phyloP scores from a whole-genome alignment of 1,140 invertebrate genomes.

The Psix sp. region DNA sequence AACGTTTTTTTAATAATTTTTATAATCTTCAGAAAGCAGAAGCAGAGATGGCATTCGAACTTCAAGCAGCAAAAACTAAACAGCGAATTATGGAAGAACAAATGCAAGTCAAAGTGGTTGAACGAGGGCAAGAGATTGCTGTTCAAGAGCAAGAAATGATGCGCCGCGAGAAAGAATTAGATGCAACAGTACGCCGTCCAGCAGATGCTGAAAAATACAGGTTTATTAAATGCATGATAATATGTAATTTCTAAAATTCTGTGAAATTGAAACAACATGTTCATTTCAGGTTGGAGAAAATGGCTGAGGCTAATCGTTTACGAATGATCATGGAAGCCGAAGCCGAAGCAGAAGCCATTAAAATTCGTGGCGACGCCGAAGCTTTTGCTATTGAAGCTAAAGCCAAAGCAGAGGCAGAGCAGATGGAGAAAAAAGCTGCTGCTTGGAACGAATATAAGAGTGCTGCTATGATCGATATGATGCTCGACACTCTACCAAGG shows the following conservation, averaged over 20 bases:
- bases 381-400: constrained; percentile 95
- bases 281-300: constrained; percentile 85
- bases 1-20: not conserved
- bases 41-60: constrained; percentile 95
- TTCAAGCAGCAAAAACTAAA: constrained; percentile 97
- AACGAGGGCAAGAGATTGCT: constrained; percentile 93
- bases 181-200: constrained; percentile 92
- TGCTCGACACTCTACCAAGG: constrained; percentile 96
- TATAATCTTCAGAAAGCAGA: constrained; percentile 84
- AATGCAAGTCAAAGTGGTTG: constrained; percentile 97
- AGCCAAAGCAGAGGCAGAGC: constrained; percentile 96
- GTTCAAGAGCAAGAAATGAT: constrained; percentile 94
- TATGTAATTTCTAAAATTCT: not conserved
- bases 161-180: constrained; percentile 90
- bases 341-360: constrained; percentile 93
- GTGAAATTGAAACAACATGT: constrained; percentile 3
- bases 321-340: constrained; percentile 93
- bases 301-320: constrained; percentile 93
- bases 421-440: constrained; percentile 97
- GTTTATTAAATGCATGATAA: constrained; percentile 59
- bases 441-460: constrained; percentile 97
- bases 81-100: constrained; percentile 97
- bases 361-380: constrained; percentile 89
- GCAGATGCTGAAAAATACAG: constrained; percentile 95
- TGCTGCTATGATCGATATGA: constrained; percentile 98